phyloP scores from a whole-genome alignment of 1,140 invertebrate genomes.

The Macrobrachium rosenbergii region DNA sequence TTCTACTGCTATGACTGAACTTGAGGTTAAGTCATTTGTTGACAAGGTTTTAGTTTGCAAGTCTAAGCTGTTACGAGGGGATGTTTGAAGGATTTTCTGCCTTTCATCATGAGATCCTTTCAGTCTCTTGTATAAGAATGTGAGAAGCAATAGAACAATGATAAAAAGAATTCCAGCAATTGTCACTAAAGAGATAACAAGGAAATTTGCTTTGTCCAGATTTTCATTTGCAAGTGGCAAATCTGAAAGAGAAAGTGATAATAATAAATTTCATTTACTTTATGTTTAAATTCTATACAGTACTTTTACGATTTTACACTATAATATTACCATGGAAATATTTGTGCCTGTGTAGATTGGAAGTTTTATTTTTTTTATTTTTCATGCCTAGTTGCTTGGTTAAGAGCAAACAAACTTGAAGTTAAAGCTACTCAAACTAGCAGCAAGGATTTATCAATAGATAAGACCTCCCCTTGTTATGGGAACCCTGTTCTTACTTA shows the following conservation, averaged over 20 bases:
- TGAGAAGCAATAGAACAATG: slow-evolving; percentile 38
- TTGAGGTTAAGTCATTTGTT: slow-evolving; percentile 39
- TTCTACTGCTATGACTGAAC: slow-evolving; percentile 52
- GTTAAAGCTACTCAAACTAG: no score
- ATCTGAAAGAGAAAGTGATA: slow-evolving; percentile 23
- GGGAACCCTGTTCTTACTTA: no score
- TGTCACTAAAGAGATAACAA: slow-evolving; percentile 43
- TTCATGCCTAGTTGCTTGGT: no score
- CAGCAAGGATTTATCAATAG: no score
- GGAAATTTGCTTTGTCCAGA: slow-evolving; percentile 18
- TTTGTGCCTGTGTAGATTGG: no score
- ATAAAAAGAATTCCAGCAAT: slow-evolving; percentile 40
- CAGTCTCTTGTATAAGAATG: slow-evolving; percentile 31
- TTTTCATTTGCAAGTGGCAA: slow-evolving; percentile 28
- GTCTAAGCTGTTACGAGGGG: slow-evolving; percentile 37
- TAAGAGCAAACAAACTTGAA: no score
- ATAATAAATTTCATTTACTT: neutral
- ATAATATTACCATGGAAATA: no score
- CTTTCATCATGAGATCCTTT: slow-evolving; percentile 35
- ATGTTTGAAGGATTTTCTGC: slow-evolving; percentile 38
- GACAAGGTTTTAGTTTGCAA: slow-evolving; percentile 37
- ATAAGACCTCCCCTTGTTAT: no score
- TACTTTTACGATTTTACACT: neutral
- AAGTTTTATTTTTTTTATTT: no score
- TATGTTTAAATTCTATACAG: neutral